Evolutionary conservation across 2,888 invertebrate species (phyloP).

Genomic region (Priocnemis perturbator): DNA sequence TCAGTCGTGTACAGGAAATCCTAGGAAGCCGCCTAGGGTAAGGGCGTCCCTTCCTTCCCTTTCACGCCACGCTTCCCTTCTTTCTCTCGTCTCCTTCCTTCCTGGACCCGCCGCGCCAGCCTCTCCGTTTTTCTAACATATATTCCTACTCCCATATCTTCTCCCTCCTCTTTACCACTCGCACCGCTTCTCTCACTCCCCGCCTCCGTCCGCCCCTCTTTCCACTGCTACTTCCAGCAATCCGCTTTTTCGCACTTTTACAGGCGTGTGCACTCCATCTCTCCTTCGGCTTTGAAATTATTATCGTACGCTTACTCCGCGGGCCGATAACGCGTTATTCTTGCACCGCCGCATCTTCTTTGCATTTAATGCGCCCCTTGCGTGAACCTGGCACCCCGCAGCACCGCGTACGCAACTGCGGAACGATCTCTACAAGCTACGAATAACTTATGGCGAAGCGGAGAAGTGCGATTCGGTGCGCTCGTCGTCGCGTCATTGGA

Average conservation of each 20-base stretch:
- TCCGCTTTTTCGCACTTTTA: too few relatives aligned
- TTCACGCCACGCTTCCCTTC: constrained; percentile 21
- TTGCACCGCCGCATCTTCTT: constrained; percentile 20
- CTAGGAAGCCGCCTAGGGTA: constrained; percentile 40
- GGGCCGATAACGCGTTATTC: constrained; percentile 21
- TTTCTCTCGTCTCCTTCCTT: background rate
- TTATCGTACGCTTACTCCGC: background rate
- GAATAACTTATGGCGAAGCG: constrained; percentile 13
- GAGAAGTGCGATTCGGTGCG: too few relatives aligned
- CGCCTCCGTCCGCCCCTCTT: background rate
- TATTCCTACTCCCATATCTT: too few relatives aligned
- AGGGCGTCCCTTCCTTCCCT: constrained; percentile 12
- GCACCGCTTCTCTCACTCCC: background rate
- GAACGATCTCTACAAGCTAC: constrained; percentile 7
- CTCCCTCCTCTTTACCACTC: background rate
- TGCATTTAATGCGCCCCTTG: constrained; percentile 29
- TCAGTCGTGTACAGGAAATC: constrained; percentile 67
- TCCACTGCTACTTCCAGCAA: background rate
- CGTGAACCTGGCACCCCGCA: constrained; percentile 29
- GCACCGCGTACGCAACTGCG: constrained; percentile 11
- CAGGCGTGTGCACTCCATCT: background rate
- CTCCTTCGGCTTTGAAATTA: constrained; percentile 7
- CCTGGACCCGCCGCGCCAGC: background rate
- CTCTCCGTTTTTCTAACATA: too few relatives aligned
- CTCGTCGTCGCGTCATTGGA: too few relatives aligned